Percentiles rank a stretch among this genome's conserved stretches.
Evolutionary conservation across 2,113 vertebrate genomes (phyloP).

Genomic region (Aptenodytes patagonicus): DNA sequence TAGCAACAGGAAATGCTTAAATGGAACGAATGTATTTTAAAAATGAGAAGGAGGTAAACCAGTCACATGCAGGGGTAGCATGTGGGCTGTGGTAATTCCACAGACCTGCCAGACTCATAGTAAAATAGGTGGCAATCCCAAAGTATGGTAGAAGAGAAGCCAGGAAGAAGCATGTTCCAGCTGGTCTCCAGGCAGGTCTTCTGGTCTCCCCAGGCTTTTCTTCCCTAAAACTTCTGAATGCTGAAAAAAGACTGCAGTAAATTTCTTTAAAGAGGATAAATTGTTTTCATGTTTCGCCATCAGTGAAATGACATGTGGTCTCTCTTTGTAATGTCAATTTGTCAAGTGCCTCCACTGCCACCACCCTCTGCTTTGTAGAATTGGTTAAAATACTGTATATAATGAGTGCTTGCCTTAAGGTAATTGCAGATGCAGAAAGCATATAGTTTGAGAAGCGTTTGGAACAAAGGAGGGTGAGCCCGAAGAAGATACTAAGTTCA

Average conservation of each 20-base stretch:
- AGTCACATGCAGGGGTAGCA: not conserved
- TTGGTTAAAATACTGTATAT: not conserved
- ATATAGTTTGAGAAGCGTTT: not conserved
- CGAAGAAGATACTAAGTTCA: not conserved
- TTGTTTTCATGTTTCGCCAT: not conserved
- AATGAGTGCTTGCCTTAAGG: not conserved
- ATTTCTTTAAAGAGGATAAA: not conserved
- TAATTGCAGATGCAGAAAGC: not conserved
- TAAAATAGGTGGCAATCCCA: not conserved
- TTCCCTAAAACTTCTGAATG: not conserved
- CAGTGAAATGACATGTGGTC: not conserved
- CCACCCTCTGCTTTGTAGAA: not conserved
- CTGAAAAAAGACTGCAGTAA: not conserved
- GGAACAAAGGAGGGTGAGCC: not conserved
- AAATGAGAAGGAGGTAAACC: not conserved
- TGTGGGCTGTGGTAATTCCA: not conserved
- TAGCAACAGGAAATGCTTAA: not conserved
- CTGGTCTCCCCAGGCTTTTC: not conserved
- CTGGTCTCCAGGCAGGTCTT: not conserved
- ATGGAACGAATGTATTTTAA: not conserved
- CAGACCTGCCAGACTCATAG: not conserved
- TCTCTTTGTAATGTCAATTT: not conserved
- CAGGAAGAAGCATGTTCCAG: not conserved
- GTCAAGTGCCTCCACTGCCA: not conserved
- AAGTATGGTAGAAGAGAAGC: not conserved